Evolutionary conservation across 2,888 invertebrate species (phyloP).

Genomic region (Aphodius granarius): DNA sequence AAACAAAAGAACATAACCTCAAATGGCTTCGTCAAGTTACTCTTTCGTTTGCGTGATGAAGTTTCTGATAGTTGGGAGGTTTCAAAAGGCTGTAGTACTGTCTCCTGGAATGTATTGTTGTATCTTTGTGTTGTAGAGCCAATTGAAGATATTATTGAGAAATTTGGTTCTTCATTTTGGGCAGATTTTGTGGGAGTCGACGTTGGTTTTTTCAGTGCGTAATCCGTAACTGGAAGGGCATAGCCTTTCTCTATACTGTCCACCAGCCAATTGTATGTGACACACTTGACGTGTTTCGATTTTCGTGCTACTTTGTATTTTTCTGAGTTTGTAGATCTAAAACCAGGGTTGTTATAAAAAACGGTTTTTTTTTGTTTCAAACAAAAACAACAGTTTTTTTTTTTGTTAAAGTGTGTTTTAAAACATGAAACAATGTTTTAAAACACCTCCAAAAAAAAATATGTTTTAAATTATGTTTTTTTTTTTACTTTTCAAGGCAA

Average conservation of each 20-base stretch:
- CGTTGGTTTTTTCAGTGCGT: slow-evolving; percentile 60
- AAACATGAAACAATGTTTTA: too few relatives aligned
- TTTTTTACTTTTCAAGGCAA: too few relatives aligned
- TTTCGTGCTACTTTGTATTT: slow-evolving; percentile 68
- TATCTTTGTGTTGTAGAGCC: slow-evolving; percentile 20
- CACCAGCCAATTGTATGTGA: slow-evolving; percentile 76
- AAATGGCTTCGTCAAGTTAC: background rate
- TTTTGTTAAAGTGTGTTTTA: too few relatives aligned
- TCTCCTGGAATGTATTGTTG: slow-evolving; percentile 26
- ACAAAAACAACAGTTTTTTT: too few relatives aligned
- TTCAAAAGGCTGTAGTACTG: slow-evolving; percentile 21
- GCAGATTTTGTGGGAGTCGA: slow-evolving; percentile 71
- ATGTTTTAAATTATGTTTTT: too few relatives aligned
- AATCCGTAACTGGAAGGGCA: slow-evolving; percentile 65
- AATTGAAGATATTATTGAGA: slow-evolving; percentile 57
- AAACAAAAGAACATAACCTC: background rate
- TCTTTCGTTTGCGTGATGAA: slow-evolving; percentile 12
- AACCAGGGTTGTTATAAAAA: slow-evolving; percentile 41
- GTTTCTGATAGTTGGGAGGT: background rate
- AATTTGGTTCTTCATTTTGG: slow-evolving; percentile 50
- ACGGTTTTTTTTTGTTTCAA: too few relatives aligned
- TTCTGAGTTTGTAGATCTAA: slow-evolving; percentile 68
- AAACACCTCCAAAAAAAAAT: too few relatives aligned
- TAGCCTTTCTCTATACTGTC: slow-evolving; percentile 75
- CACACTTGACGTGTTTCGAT: slow-evolving; percentile 60